Percentiles rank a stretch among this genome's conserved stretches.
phyloP scores from a whole-genome alignment of 2,113 vertebrate genomes.

The Kobus ellipsiprymnus region DNA sequence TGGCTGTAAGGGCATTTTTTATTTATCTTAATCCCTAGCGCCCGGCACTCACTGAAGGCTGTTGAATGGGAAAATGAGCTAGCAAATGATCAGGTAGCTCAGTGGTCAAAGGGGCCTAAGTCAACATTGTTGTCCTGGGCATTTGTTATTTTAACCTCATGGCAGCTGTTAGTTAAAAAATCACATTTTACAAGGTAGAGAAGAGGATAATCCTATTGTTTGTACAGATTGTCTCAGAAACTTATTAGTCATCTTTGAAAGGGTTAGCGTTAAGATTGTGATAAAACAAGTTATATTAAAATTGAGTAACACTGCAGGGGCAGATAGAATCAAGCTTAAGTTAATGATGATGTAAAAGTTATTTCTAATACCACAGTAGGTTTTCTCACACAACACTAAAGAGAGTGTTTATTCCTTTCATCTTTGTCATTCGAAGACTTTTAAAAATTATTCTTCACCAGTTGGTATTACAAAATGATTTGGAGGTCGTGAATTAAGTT shows the following conservation, averaged over 20 bases:
- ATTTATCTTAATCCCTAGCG: not conserved
- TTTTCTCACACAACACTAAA: constrained; percentile 55
- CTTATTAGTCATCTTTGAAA: constrained; percentile 66
- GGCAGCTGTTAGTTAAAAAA: not conserved
- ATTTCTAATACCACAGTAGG: constrained; percentile 53
- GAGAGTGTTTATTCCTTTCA: constrained; percentile 68
- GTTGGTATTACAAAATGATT: not conserved
- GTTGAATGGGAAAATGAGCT: not conserved
- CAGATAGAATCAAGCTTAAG: constrained; percentile 74
- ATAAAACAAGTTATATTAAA: constrained; percentile 77
- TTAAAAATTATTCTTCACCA: not conserved
- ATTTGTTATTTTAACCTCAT: constrained; percentile 2
- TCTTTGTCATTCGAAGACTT: constrained; percentile 65
- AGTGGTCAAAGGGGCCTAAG: not conserved
- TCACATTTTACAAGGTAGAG: constrained; percentile 25
- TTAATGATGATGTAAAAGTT: constrained; percentile 76
- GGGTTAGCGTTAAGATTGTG: constrained; percentile 62
- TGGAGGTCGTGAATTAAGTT: not conserved
- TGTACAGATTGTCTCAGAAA: constrained; percentile 67
- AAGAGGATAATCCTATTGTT: constrained; percentile 57
- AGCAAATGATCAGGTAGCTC: not conserved
- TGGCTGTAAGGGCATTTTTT: not conserved
- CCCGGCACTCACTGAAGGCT: not conserved
- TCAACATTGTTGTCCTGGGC: not conserved
- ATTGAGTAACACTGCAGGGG: constrained; percentile 65